Evolutionary conservation across 2,888 invertebrate genomes (phyloP).

Genomic region (Platycheirus albimanus): DNA sequence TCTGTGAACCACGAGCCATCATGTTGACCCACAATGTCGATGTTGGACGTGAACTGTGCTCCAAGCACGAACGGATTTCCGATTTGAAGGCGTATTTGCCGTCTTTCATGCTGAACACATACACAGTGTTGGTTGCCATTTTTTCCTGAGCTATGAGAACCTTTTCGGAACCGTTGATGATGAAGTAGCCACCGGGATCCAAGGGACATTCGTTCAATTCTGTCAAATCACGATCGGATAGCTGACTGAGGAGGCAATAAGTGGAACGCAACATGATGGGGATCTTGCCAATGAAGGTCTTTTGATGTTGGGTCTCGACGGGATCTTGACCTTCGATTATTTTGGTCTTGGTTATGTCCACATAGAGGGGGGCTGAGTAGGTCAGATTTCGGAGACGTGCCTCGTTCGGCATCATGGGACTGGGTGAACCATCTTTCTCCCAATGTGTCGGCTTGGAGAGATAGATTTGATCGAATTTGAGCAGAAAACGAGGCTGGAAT

Average conservation of each 20-base stretch:
- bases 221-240: constrained; percentile 99
- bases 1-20: constrained; percentile 99
- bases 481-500: constrained; percentile 90
- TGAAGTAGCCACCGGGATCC: constrained; percentile 99
- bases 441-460: constrained; percentile 99
- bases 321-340: constrained; percentile 95
- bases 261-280: constrained; percentile 99
- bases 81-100: constrained; percentile 99
- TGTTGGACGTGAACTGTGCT: constrained; percentile 96
- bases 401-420: constrained; percentile 99
- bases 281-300: constrained; percentile 93
- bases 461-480: constrained; percentile 99
- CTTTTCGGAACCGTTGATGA: constrained; percentile 99
- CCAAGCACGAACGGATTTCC: constrained; percentile 97
- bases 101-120: constrained; percentile 99
- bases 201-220: constrained; percentile 99
- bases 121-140: constrained; percentile 99
- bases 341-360: constrained; percentile 98
- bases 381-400: constrained; percentile 98
- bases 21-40: constrained; percentile 99
- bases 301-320: constrained; percentile 91
- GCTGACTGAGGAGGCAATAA: constrained; percentile 96
- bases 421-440: constrained; percentile 99
- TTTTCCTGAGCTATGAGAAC: constrained; percentile 99
- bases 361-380: constrained; percentile 99